These are phyloP conservation scores for Plutomurus gul DNA, from an alignment of 1,140 invertebrate species.

Conservation along the genomic window DNA sequence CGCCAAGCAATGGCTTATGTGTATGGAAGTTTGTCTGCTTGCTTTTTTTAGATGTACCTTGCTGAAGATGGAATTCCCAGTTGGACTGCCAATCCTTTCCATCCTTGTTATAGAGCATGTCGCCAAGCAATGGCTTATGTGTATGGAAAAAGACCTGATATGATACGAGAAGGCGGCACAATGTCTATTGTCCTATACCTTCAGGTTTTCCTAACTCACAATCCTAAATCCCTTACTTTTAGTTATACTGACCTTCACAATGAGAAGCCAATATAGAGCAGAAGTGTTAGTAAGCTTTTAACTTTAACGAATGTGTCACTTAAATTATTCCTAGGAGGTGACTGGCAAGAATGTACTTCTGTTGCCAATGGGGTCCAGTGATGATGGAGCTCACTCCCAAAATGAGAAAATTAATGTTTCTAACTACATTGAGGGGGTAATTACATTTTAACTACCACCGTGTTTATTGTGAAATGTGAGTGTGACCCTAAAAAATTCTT, in stretches of 20 bases:
- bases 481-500: not conserved
- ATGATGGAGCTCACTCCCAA: conserved; percentile 97
- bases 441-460: conserved; percentile 55
- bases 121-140: conserved; percentile 83
- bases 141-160: conserved; percentile 89
- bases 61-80: conserved; percentile 76
- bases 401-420: conserved; percentile 93
- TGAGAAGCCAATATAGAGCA: not conserved
- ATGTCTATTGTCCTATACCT: conserved; percentile 91
- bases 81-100: conserved; percentile 90
- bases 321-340: conserved; percentile 75
- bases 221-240: conserved; percentile 19
- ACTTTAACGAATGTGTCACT: not conserved
- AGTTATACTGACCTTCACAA: not conserved
- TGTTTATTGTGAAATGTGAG: not conserved
- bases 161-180: conserved; percentile 92
- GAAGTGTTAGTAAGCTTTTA: no score
- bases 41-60: conserved; percentile 62
- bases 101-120: conserved; percentile 89
- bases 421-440: conserved; percentile 94
- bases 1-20: conserved; percentile 83
- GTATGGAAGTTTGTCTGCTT: conserved; percentile 65
- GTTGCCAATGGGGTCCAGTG: conserved; percentile 77
- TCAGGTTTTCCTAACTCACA: conserved; percentile 57
- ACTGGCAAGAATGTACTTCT: conserved; percentile 92